Conservation (phyloP, 2,113 vertebrate genomes). For the Urocolius indicus region DNA sequence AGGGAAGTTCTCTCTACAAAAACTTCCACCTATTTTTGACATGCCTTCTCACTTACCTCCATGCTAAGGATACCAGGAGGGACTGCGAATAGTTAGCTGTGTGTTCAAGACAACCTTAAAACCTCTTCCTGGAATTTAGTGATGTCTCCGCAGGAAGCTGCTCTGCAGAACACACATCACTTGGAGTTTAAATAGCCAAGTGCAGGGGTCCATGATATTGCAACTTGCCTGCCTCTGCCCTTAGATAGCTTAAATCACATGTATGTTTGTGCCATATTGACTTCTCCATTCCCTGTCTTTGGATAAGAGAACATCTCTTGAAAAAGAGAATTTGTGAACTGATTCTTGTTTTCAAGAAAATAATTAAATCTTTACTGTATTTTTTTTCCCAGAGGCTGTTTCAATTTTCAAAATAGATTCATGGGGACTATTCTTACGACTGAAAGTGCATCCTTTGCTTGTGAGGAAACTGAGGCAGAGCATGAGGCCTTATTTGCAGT, state of each 20-base stretch:
- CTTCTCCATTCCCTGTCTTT: neutral
- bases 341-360: neutral
- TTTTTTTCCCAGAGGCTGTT: neutral
- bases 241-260: neutral
- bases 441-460: neutral
- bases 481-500: neutral
- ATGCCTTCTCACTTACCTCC: neutral
- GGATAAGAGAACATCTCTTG: neutral
- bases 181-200: neutral
- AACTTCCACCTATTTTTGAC: neutral
- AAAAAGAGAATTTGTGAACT: neutral
- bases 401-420: neutral
- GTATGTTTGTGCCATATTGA: neutral
- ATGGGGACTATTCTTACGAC: neutral
- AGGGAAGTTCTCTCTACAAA: constrained; percentile 2
- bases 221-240: neutral
- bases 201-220: neutral
- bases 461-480: neutral
- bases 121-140: neutral
- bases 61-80: neutral
- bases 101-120: neutral
- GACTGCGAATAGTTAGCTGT: neutral
- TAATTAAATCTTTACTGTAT: neutral
- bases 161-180: neutral
- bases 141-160: neutral